Evolutionary conservation across 2,797 vertebrate genomes (phyloP).

Genomic region (Hirundo rustica): DNA sequence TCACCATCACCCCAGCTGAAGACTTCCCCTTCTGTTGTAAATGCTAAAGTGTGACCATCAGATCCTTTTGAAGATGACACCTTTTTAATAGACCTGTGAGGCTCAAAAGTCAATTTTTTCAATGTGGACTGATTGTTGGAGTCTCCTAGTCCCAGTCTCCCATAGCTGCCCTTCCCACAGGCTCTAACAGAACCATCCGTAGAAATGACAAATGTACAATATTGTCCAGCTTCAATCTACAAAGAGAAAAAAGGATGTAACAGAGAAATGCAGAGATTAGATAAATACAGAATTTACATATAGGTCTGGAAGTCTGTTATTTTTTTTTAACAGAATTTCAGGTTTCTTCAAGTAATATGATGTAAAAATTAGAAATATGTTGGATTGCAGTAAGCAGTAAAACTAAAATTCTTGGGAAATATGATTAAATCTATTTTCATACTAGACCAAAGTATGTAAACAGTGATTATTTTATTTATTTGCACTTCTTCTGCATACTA

Average conservation of each 20-base stretch:
- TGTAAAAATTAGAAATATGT: background rate
- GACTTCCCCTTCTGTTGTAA: constrained; percentile 84
- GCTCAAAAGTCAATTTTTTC: constrained; percentile 85
- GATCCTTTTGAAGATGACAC: constrained; percentile 86
- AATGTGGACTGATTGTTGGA: constrained; percentile 85
- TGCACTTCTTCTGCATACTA: background rate
- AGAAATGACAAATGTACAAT: constrained; percentile 85
- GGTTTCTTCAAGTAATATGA: background rate
- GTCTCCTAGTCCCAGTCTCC: constrained; percentile 81
- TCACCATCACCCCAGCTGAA: constrained; percentile 87
- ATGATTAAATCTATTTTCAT: background rate
- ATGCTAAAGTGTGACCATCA: constrained; percentile 83
- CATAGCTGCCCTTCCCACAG: constrained; percentile 85
- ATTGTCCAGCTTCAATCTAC: constrained; percentile 85
- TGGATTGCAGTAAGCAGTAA: background rate
- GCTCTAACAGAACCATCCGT: constrained; percentile 84
- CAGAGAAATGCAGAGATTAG: background rate
- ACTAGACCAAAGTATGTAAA: background rate
- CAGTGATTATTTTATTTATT: background rate
- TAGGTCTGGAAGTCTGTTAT: background rate
- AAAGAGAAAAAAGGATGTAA: constrained; percentile 26
- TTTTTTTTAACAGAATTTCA: background rate
- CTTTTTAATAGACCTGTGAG: constrained; percentile 84
- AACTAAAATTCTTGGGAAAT: background rate
- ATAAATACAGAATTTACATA: background rate